These are phyloP conservation scores for Peromyscus maniculatus DNA, from an alignment of 2,113 vertebrate genomes.

Conservation along the genomic window DNA sequence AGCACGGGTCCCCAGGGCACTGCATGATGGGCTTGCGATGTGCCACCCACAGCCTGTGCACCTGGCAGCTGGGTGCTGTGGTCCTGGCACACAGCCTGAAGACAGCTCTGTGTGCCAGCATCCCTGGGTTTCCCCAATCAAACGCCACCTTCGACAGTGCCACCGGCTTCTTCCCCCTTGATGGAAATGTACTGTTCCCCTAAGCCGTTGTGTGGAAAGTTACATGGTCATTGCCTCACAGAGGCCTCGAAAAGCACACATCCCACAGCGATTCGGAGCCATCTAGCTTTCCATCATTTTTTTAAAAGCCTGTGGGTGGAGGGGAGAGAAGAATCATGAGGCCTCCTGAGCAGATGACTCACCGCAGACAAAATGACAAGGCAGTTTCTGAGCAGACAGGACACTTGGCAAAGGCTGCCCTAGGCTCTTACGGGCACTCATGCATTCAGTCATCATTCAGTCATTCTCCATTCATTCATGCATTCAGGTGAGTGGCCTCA, in stretches of 20 bases:
- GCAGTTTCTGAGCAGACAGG: not conserved
- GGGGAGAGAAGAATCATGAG: slow-evolving; percentile 3
- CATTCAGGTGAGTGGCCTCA: not conserved
- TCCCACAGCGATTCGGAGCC: not conserved
- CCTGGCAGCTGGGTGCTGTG: not conserved
- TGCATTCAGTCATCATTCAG: not conserved
- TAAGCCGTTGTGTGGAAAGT: slow-evolving; percentile 46
- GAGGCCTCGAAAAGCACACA: not conserved
- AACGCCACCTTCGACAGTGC: not conserved
- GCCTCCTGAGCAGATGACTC: slow-evolving; percentile 64
- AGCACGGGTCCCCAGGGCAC: not conserved
- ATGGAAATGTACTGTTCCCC: slow-evolving; percentile 64
- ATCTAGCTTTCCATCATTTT: slow-evolving; percentile 44
- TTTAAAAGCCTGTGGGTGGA: slow-evolving; percentile 17
- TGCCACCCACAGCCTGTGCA: not conserved
- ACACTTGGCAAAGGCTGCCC: not conserved
- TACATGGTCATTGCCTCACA: not conserved
- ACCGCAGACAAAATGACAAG: slow-evolving; percentile 54
- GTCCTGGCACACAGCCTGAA: fast-evolving
- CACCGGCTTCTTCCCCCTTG: not conserved
- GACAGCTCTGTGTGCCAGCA: not conserved
- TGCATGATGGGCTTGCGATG: fast-evolving
- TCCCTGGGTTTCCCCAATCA: not conserved
- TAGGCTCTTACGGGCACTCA: not conserved
- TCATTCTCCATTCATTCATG: not conserved